Evolutionary conservation across 2,888 invertebrate species (phyloP).

Genomic region (Synanthedon formicaeformis): DNA sequence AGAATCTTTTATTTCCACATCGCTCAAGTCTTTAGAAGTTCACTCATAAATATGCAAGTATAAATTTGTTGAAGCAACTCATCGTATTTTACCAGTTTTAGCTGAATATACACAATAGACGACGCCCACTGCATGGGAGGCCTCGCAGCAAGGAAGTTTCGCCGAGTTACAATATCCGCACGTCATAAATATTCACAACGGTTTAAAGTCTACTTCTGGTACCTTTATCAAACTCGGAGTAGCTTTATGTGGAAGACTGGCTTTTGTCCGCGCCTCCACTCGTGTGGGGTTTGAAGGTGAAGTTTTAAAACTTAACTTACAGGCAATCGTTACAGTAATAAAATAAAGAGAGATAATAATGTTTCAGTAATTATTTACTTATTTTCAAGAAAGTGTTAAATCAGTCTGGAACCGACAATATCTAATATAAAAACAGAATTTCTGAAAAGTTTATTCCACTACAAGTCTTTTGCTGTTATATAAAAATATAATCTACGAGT

Average conservation of each 20-base stretch:
- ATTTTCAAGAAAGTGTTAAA: too few species aligned
- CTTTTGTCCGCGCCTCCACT: slow-evolving; percentile 2
- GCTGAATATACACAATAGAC: slow-evolving; percentile 45
- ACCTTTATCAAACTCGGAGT: slow-evolving; percentile 28
- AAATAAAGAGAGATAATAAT: neutral
- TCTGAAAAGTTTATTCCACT: too few species aligned
- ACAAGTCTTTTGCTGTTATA: too few species aligned
- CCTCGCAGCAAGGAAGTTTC: slow-evolving; percentile 38
- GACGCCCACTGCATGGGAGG: slow-evolving; percentile 2
- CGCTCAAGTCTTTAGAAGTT: slow-evolving; percentile 56
- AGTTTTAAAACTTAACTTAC: too few species aligned
- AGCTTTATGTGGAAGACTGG: neutral
- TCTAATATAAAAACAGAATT: too few species aligned
- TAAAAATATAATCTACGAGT: too few species aligned
- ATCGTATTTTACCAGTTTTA: slow-evolving; percentile 49
- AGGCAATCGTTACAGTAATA: too few species aligned
- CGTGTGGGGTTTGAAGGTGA: too few species aligned
- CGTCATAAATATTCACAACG: slow-evolving; percentile 56
- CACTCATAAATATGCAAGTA: slow-evolving; percentile 60
- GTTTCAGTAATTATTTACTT: neutral
- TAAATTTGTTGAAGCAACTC: slow-evolving; percentile 42
- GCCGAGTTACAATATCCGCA: slow-evolving; percentile 50
- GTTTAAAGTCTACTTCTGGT: slow-evolving; percentile 34
- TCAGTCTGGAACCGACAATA: too few species aligned
- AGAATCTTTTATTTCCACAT: slow-evolving; percentile 34